Base-by-base conservation (phyloP, 2,797 vertebrate genomes). In the Cyprinella venusta region DNA sequence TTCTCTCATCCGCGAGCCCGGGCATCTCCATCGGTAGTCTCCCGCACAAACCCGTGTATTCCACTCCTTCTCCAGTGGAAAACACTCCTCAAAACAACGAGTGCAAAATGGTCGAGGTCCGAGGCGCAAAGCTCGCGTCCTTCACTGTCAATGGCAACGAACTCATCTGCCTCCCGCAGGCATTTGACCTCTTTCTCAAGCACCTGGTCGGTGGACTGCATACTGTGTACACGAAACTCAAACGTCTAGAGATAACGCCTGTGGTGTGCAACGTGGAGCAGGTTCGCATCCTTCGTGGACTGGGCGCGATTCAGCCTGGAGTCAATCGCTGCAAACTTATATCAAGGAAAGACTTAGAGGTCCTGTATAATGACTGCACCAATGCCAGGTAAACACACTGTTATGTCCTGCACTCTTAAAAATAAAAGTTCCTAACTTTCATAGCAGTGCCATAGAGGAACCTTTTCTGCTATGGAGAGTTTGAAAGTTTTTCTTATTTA, bases 11-110 rank as follows among this genome's bases (percentile, higher is more conserved):
- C 3, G 87, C 87, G 78, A 91, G 92, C 91, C 92, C 92, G 89
- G 93, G 91, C 79, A 79, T 90, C 81, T 89, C 91, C 16, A 85
- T 87, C 5, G 89, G 93, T 26, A 82, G 76, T 68, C 75, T 85
- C 26, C 87, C 87, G 56, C 82, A 93, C 76, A 99, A 98, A 86
- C 97, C 97, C 18, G 97, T 97, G 88, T 99, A 98, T 91, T 97
- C 97, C 90, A 98, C 97, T 67, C 97, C 97, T 87, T 98, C 97
- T 65, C 97, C 97, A 79, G 97, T 98, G 92, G 97, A 99, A 94
- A 99, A 97, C 96, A 99, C 97, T 85, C 97, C 97, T 89, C 97
- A 98, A 93, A 98, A 98, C 95, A 98, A 98, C 94, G 97, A 98
- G 96, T 98, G 97, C 91, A 96, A 96, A 90, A 96, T 97, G 95